Conservation (phyloP, 1,140 invertebrate species). For the Dendroctonus ponderosae region DNA sequence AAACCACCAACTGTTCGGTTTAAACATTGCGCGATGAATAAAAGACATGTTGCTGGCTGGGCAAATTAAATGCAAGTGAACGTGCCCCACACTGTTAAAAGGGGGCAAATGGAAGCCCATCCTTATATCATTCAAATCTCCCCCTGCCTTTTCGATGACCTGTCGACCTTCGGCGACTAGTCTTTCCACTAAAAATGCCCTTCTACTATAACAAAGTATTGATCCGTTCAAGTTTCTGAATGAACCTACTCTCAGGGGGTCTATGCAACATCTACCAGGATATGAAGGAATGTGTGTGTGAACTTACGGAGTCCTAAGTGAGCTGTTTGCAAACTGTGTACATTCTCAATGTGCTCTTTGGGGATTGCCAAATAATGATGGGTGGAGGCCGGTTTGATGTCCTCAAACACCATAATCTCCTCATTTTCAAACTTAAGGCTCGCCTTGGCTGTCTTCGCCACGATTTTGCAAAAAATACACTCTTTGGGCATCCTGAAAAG, state of each 20-base stretch:
- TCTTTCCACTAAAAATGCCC: conserved; percentile 65
- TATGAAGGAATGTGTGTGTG: neutral
- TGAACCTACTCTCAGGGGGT: conserved; percentile 29
- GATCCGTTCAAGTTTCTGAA: conserved; percentile 2
- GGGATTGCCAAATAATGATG: conserved; percentile 81
- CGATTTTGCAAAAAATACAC: conserved; percentile 75
- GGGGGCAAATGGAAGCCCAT: conserved; percentile 92
- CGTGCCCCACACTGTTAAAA: conserved; percentile 77
- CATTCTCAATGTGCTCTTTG: conserved; percentile 73
- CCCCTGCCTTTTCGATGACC: conserved; percentile 55
- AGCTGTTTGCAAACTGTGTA: conserved; percentile 59
- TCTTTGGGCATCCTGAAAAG: neutral
- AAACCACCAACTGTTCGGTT: conserved; percentile 78
- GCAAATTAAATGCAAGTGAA: conserved; percentile 86
- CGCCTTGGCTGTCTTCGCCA: conserved; percentile 57
- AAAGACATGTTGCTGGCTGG: conserved; percentile 75
- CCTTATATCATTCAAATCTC: conserved; percentile 58
- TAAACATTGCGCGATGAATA: conserved; percentile 68
- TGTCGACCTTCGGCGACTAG: conserved; percentile 60
- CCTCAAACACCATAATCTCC: conserved; percentile 74
- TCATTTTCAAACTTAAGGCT: conserved; percentile 70
- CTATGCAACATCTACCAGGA: conserved; percentile 49
- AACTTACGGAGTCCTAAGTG: conserved; percentile 32
- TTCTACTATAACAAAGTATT: conserved; percentile 41
- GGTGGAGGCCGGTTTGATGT: conserved; percentile 78